Evolutionary conservation across 1,140 invertebrate genomes (phyloP).

Genomic region (Neuroterus valhalla): DNA sequence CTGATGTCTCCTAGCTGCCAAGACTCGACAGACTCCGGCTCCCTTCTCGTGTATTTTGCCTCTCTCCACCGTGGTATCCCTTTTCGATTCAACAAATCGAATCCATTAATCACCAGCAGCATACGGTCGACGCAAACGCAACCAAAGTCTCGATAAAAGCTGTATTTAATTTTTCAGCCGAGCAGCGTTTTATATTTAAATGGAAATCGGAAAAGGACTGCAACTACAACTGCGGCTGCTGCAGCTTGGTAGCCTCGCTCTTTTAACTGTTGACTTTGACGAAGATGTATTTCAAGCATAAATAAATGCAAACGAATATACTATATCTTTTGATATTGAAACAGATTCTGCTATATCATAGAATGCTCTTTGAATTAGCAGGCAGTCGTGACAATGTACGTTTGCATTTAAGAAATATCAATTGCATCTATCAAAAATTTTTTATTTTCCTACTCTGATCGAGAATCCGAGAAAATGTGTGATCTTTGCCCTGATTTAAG

Average conservation of each 20-base stretch:
- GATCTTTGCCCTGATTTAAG: too few relatives aligned
- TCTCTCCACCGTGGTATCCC: slow-evolving; percentile 41
- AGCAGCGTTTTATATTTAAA: slow-evolving; percentile 55
- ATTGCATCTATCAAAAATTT: too few relatives aligned
- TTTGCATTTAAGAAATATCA: too few relatives aligned
- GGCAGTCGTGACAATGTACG: not conserved
- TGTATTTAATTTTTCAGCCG: slow-evolving; percentile 53
- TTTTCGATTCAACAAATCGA: slow-evolving; percentile 46
- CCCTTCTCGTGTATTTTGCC: not conserved
- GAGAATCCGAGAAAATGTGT: too few relatives aligned
- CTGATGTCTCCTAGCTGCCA: slow-evolving; percentile 28
- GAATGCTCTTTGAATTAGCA: not conserved
- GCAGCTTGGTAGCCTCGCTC: slow-evolving; percentile 52
- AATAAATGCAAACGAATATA: slow-evolving; percentile 44
- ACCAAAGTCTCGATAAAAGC: slow-evolving; percentile 49
- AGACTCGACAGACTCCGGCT: slow-evolving; percentile 8
- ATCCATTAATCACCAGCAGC: slow-evolving; percentile 55
- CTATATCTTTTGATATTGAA: slow-evolving; percentile 48
- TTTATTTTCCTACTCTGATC: too few relatives aligned
- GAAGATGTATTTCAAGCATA: slow-evolving; percentile 59
- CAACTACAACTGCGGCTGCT: slow-evolving; percentile 46
- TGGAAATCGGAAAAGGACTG: slow-evolving; percentile 49
- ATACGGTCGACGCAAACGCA: slow-evolving; percentile 19
- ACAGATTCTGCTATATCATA: slow-evolving; percentile 41
- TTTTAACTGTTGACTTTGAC: slow-evolving; percentile 62